Percentiles rank a stretch among this genome's conserved stretches.
Conservation (phyloP, 2,888 invertebrate genomes). For the Eurytoma californica region DNA sequence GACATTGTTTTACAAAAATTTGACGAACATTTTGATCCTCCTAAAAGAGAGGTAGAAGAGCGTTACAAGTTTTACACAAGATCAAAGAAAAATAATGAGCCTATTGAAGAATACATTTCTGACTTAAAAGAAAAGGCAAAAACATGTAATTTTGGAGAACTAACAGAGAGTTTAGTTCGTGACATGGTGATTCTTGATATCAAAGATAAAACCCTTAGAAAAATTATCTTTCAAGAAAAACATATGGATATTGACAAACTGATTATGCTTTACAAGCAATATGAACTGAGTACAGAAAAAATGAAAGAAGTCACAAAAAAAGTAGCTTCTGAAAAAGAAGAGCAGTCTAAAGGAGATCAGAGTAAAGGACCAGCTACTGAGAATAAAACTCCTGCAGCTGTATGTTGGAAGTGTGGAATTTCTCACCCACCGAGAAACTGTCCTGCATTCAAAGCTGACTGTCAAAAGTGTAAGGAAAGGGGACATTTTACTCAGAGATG, state of each 20-base stretch:
- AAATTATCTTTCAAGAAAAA: slow-evolving; percentile 45
- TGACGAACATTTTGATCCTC: slow-evolving; percentile 55
- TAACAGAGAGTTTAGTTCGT: slow-evolving; percentile 48
- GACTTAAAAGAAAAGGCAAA: slow-evolving; percentile 52
- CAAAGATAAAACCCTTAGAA: slow-evolving; percentile 51
- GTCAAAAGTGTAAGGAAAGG: slow-evolving; percentile 55
- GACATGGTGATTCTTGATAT: slow-evolving; percentile 54
- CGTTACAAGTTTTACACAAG: slow-evolving; percentile 53
- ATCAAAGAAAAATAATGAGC: slow-evolving; percentile 49
- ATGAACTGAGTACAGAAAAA: slow-evolving; percentile 45
- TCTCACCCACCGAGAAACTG: slow-evolving; percentile 49
- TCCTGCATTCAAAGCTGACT: slow-evolving; percentile 56
- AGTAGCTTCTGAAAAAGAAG: slow-evolving; percentile 26
- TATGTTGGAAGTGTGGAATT: slow-evolving; percentile 55
- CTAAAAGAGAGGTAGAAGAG: slow-evolving; percentile 52
- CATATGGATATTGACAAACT: slow-evolving; percentile 45
- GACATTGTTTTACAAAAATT: slow-evolving; percentile 53
- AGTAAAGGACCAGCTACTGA: neutral
- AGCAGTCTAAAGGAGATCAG: neutral
- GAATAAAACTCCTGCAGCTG: slow-evolving; percentile 28
- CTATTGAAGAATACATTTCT: slow-evolving; percentile 49
- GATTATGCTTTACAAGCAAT: slow-evolving; percentile 39
- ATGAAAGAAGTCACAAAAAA: slow-evolving; percentile 39
- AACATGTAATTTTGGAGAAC: slow-evolving; percentile 54
- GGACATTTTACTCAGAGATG: slow-evolving; percentile 57